These are phyloP conservation scores for Bruchidius siliquastri DNA, from an alignment of 2,888 invertebrate genomes.

Conservation along the genomic window DNA sequence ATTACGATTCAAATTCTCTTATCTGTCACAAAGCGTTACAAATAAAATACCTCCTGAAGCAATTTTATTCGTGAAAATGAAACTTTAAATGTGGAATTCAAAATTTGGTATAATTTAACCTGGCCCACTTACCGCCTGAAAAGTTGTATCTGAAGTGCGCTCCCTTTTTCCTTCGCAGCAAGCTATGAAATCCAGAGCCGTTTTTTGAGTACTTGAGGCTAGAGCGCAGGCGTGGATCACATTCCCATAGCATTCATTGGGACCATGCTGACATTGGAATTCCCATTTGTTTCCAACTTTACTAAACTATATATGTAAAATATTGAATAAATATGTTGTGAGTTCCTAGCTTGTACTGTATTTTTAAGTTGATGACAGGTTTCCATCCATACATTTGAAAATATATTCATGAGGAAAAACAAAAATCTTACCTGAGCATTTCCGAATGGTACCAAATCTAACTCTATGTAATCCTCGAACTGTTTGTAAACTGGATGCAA, in stretches of 20 bases:
- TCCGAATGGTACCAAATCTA: conserved; percentile 24
- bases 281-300: neutral
- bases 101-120: too few species aligned
- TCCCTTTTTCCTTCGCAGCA: conserved; percentile 43
- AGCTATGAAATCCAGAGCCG: conserved; percentile 36
- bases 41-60: too few species aligned
- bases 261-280: conserved; percentile 49
- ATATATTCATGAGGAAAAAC: too few species aligned
- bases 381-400: too few species aligned
- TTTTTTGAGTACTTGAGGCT: conserved; percentile 8
- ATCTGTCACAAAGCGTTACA: too few species aligned
- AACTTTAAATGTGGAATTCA: too few species aligned
- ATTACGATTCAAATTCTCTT: neutral
- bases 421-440: conserved; percentile 1
- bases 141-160: conserved; percentile 16
- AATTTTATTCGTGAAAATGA: too few species aligned
- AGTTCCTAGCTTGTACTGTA: too few species aligned
- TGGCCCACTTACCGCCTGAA: conserved; percentile 23
- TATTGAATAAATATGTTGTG: neutral
- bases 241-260: conserved; percentile 50
- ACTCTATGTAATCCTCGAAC: conserved; percentile 18
- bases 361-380: too few species aligned
- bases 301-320: neutral
- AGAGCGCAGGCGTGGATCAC: conserved; percentile 49
- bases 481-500: conserved; percentile 44